phyloP scores from a whole-genome alignment of 2,888 invertebrate genomes.

The Mactromeris polynyma region DNA sequence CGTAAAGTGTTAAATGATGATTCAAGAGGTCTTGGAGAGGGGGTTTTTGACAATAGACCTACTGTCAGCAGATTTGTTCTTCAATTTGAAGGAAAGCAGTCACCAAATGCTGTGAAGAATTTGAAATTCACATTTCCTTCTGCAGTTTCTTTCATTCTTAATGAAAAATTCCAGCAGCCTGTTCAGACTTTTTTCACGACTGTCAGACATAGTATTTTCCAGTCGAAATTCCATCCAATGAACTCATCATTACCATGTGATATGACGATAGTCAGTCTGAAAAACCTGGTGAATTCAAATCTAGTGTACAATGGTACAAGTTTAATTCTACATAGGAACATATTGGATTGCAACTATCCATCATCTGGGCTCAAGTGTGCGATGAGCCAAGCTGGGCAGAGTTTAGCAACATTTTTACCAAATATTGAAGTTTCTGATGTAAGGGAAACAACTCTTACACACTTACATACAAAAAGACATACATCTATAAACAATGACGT shows the following conservation, averaged over 20 bases:
- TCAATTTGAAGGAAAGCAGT: constrained; percentile 76
- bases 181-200: constrained; percentile 73
- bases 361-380: constrained; percentile 73
- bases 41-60: constrained; percentile 83
- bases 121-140: constrained; percentile 74
- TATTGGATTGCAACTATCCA: constrained; percentile 79
- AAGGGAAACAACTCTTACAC: constrained; percentile 81
- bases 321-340: constrained; percentile 79
- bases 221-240: constrained; percentile 69
- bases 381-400: constrained; percentile 28
- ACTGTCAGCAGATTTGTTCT: constrained; percentile 80
- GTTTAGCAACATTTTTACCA: constrained; percentile 72
- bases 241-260: constrained; percentile 80
- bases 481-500: constrained; percentile 66
- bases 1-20: constrained; percentile 84
- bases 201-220: constrained; percentile 73
- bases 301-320: constrained; percentile 80
- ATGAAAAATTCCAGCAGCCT: constrained; percentile 79
- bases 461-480: constrained; percentile 74
- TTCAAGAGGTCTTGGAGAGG: constrained; percentile 84
- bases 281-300: constrained; percentile 79
- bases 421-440: constrained; percentile 67
- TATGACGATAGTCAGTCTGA: constrained; percentile 77
- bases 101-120: constrained; percentile 41
- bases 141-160: constrained; percentile 70